Evolutionary conservation across 1,140 invertebrate genomes (phyloP).

Genomic region (Drosophila neocordata): DNA sequence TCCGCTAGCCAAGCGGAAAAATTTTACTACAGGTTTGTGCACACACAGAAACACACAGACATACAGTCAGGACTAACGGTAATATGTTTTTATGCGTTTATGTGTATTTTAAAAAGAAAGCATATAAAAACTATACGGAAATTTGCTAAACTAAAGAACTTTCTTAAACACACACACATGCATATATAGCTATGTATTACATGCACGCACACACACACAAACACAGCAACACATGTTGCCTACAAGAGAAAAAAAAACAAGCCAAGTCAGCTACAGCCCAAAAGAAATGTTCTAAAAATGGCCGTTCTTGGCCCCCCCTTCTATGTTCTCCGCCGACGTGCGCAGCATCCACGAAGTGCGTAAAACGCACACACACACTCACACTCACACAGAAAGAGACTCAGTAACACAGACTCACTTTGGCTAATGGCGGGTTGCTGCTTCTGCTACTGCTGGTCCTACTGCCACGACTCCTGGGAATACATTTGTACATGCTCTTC

Average conservation of each 20-base stretch:
- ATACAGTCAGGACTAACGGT: slow-evolving; percentile 13
- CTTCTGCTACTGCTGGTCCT: slow-evolving; percentile 42
- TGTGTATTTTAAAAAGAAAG: slow-evolving; percentile 38
- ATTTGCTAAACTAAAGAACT: slow-evolving; percentile 24
- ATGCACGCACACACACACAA: background rate
- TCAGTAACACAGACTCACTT: slow-evolving; percentile 36
- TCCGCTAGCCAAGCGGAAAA: slow-evolving; percentile 75
- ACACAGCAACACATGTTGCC: slow-evolving; percentile 27
- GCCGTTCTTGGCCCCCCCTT: slow-evolving; percentile 7
- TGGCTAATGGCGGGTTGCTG: slow-evolving; percentile 58
- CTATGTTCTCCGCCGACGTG: slow-evolving; percentile 25
- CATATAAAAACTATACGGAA: slow-evolving; percentile 30
- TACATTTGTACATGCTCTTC: slow-evolving; percentile 41
- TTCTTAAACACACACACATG: slow-evolving; percentile 10
- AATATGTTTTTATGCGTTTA: slow-evolving; percentile 52
- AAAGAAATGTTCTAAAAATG: slow-evolving; percentile 42
- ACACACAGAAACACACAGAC: slow-evolving; percentile 1
- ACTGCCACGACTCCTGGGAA: slow-evolving; percentile 47
- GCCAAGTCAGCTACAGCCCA: slow-evolving; percentile 38
- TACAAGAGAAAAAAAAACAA: slow-evolving; percentile 22
- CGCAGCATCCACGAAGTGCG: slow-evolving; percentile 55
- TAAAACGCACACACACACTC: slow-evolving; percentile 51
- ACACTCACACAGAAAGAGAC: slow-evolving; percentile 13
- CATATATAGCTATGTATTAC: background rate
- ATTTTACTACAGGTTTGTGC: slow-evolving; percentile 51